Base-by-base conservation (phyloP, 1,140 invertebrate species). In the Zaprionus vittiger region DNA sequence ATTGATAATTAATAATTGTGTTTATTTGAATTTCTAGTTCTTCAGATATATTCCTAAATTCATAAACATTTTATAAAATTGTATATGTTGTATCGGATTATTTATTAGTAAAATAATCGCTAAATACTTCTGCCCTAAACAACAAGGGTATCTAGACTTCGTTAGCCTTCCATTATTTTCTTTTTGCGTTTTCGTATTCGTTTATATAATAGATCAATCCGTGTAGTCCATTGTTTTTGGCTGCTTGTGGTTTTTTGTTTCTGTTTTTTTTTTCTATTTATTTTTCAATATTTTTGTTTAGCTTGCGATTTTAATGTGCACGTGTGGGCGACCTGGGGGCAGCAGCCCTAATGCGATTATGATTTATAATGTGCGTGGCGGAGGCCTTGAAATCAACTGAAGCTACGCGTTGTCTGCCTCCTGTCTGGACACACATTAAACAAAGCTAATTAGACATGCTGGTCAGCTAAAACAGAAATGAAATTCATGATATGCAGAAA, bases 161-260 rank as follows among this genome's bases (percentile, higher is more conserved):
- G 41, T n/a, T 44, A 44, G 2, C 1, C 41, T 47, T 44, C n/a
- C 47, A 62, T 20, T 22, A 9, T 52, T 17, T n/a, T 38, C 5
- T 20, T 60, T 26, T 37, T 61, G 28, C 20, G 38, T 70, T 44
- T 44, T 44, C n/a, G 1, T 5, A 7, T 41, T 41, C 14, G 28
- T 87, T 80, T 87, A 80, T 83, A 83, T 86, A 85, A 86, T 47
- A 82, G 68, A 70, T 86, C 72, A 89, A 78, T 89, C 72, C 76
- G 70, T 78, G 73, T 87, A 79, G 55, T 14, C 17, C 20, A 59
- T 67, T 67, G 65, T 59, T 59, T 57, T 11, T 65, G 31, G 17
- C 22, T 24, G 14, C 15, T 41, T 44, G 20, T 28, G 61, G 70
- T 31, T 62, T 62, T 56, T 34, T 67, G n/a, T 41, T 52, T 56